These are phyloP conservation scores for Globicephala melas DNA, from an alignment of 2,113 vertebrate species.

Conservation along the genomic window DNA sequence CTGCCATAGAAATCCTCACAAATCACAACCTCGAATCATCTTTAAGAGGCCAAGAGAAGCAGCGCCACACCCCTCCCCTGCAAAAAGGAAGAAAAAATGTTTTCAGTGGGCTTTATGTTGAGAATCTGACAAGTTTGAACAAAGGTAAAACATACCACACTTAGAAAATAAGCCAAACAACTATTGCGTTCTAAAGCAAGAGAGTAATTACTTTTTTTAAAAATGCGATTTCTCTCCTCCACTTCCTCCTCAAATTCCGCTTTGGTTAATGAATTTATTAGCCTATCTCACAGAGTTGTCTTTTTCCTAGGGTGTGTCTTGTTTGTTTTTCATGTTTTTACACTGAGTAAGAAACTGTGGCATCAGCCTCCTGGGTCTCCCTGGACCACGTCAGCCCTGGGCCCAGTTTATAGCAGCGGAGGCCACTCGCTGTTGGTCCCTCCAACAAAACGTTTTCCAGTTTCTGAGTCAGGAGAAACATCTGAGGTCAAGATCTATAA, in stretches of 20 bases:
- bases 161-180: constrained; percentile 33
- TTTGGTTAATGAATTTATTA: neutral
- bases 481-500: constrained; percentile 53
- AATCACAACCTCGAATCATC: neutral
- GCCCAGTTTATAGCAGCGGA: neutral
- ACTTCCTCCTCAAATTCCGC: neutral
- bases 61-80: neutral
- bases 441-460: neutral
- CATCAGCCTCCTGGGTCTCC: neutral
- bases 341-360: neutral
- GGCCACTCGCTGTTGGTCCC: neutral
- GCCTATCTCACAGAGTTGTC: neutral
- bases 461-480: constrained; percentile 51
- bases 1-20: neutral
- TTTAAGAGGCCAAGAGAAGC: neutral
- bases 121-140: constrained; percentile 48
- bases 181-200: constrained; percentile 18
- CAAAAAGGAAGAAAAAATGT: neutral
- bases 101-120: neutral
- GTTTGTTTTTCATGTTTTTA: neutral
- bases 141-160: neutral
- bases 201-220: neutral
- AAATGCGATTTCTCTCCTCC: neutral
- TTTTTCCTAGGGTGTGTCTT: neutral
- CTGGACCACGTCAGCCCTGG: neutral